Evolutionary conservation across 2,797 vertebrate genomes (phyloP).

Genomic region (Eospalax fontanierii): DNA sequence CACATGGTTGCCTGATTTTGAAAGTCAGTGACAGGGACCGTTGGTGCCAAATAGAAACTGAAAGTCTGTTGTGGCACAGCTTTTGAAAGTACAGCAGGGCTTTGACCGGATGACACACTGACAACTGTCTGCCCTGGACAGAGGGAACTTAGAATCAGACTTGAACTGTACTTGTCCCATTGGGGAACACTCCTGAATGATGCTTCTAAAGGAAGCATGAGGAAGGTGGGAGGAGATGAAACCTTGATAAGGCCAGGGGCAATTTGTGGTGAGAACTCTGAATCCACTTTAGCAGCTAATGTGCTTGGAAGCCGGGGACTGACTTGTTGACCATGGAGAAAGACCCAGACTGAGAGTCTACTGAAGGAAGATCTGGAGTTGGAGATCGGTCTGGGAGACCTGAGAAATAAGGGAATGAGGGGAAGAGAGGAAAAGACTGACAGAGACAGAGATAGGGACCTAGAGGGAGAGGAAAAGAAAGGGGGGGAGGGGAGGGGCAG

Average conservation of each 20-base stretch:
- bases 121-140: background rate
- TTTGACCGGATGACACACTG: background rate
- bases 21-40: background rate
- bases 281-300: fast-evolving
- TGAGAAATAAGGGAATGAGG: no score
- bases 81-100: background rate
- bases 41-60: background rate
- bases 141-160: background rate
- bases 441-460: no score
- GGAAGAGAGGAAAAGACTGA: no score
- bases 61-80: background rate
- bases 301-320: background rate
- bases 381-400: no score
- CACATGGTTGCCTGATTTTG: background rate
- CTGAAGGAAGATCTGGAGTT: no score
- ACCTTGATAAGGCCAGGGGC: background rate
- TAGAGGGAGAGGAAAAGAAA: no score
- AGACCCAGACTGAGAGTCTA: background rate
- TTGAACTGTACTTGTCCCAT: background rate
- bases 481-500: no score
- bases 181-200: no score
- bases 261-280: background rate
- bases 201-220: no score
- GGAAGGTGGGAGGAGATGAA: no score
- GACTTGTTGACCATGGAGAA: background rate